Conservation (phyloP, 2,888 invertebrate genomes). For the Amaurobius ferox region DNA sequence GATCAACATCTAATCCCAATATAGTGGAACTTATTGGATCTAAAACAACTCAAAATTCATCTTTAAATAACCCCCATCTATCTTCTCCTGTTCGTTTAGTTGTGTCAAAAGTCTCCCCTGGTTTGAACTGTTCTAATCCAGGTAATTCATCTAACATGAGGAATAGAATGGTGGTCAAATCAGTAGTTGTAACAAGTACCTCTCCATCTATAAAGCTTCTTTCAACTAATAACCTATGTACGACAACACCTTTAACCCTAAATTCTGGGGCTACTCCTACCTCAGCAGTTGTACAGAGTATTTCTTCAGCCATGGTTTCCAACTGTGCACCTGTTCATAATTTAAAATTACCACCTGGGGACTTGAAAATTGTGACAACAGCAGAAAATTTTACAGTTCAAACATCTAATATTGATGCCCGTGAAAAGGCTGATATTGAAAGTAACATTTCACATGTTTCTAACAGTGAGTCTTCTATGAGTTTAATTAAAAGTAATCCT, state of each 20-base stretch:
- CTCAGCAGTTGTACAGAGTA: slow-evolving; percentile 40
- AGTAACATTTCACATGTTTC: not conserved
- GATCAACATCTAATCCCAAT: slow-evolving; percentile 70
- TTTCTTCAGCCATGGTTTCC: slow-evolving; percentile 40
- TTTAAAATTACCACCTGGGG: slow-evolving; percentile 16
- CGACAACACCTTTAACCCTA: slow-evolving; percentile 47
- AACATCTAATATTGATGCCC: slow-evolving; percentile 18
- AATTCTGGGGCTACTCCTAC: slow-evolving; percentile 46
- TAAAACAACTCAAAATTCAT: slow-evolving; percentile 56
- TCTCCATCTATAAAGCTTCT: slow-evolving; percentile 72
- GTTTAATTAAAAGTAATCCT: slow-evolving; percentile 4
- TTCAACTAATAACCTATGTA: slow-evolving; percentile 48
- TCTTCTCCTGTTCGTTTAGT: slow-evolving; percentile 76
- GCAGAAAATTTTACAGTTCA: slow-evolving; percentile 37
- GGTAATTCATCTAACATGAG: slow-evolving; percentile 41
- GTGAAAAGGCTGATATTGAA: slow-evolving; percentile 10
- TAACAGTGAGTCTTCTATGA: not conserved
- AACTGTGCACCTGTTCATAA: slow-evolving; percentile 19
- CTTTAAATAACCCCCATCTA: slow-evolving; percentile 44
- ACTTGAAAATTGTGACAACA: slow-evolving; percentile 31
- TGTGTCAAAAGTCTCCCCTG: slow-evolving; percentile 75
- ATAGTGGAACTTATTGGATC: slow-evolving; percentile 69
- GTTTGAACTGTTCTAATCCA: slow-evolving; percentile 67
- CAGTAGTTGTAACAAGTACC: slow-evolving; percentile 74
- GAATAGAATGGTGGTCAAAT: slow-evolving; percentile 75